Evolutionary conservation across 2,888 invertebrate species (phyloP).

Genomic region (Microctonus brassicae): DNA sequence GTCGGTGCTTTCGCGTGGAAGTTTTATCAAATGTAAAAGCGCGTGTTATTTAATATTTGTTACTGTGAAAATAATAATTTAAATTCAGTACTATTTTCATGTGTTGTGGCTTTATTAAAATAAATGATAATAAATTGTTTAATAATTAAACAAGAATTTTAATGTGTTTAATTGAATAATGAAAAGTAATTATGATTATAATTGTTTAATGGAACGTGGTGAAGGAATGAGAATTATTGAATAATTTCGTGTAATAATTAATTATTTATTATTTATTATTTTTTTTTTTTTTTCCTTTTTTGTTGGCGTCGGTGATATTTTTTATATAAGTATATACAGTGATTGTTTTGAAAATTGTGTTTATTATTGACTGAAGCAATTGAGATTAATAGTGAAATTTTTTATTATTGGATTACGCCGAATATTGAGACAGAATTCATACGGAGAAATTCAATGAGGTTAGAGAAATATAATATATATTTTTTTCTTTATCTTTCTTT

Average conservation of each 20-base stretch:
- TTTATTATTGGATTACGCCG: slow-evolving; percentile 4
- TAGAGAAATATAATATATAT: neutral
- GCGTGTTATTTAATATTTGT: slow-evolving; percentile 22
- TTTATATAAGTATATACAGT: no score
- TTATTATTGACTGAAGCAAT: neutral
- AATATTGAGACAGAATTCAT: neutral
- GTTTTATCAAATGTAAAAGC: slow-evolving; percentile 14
- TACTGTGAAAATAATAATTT: slow-evolving; percentile 10
- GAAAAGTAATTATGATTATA: slow-evolving; percentile 20
- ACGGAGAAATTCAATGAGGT: neutral
- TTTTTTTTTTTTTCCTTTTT: no score
- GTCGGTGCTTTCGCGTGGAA: slow-evolving; percentile 55
- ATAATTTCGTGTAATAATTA: no score
- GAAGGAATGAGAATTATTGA: neutral
- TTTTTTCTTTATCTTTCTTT: neutral
- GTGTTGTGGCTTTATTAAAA: slow-evolving; percentile 13
- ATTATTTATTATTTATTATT: no score
- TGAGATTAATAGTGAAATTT: no score
- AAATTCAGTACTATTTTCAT: neutral
- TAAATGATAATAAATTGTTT: no score
- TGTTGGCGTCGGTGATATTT: no score
- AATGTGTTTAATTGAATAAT: no score
- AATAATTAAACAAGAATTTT: no score
- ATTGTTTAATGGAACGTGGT: neutral
- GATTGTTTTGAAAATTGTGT: neutral